Conservation (phyloP, 2,888 invertebrate species). For the Resseliella maxima region DNA sequence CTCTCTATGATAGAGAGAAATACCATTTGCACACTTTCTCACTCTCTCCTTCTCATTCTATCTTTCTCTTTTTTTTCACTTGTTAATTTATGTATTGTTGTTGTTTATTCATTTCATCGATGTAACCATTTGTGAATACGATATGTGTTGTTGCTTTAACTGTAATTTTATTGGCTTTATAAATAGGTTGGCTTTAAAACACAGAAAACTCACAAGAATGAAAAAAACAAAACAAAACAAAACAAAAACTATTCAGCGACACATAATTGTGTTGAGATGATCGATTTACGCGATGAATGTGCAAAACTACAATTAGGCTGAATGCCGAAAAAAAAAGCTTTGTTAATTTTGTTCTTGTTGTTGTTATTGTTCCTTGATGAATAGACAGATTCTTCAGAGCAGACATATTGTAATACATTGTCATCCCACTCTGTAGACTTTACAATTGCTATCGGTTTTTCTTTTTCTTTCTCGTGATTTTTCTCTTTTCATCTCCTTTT, state of each 20-base stretch:
- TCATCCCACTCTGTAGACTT: no score
- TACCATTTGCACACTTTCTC: no score
- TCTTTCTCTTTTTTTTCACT: not conserved
- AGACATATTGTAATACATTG: no score
- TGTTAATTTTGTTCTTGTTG: not conserved
- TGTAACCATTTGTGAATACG: not conserved
- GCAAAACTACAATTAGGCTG: conserved; percentile 12
- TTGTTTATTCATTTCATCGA: not conserved
- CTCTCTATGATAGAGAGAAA: not conserved
- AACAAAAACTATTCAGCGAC: not conserved
- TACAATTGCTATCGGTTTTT: no score
- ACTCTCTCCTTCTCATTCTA: not conserved
- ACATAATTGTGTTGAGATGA: conserved; percentile 28
- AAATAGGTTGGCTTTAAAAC: conserved; percentile 22
- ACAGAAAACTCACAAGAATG: no score
- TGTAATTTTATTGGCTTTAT: not conserved
- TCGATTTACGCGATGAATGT: conserved; percentile 23
- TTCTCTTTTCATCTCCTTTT: no score
- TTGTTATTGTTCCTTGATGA: not conserved
- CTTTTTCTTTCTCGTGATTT: no score
- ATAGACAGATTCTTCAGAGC: no score
- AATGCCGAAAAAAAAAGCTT: not conserved
- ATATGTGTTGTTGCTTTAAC: not conserved
- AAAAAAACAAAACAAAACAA: not conserved
- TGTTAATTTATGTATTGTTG: not conserved